A percentile compares a stretch with the other conserved stretches of the same genome.
Conservation (phyloP, 2,797 vertebrate genomes). For the Acropternis orthonyx region DNA sequence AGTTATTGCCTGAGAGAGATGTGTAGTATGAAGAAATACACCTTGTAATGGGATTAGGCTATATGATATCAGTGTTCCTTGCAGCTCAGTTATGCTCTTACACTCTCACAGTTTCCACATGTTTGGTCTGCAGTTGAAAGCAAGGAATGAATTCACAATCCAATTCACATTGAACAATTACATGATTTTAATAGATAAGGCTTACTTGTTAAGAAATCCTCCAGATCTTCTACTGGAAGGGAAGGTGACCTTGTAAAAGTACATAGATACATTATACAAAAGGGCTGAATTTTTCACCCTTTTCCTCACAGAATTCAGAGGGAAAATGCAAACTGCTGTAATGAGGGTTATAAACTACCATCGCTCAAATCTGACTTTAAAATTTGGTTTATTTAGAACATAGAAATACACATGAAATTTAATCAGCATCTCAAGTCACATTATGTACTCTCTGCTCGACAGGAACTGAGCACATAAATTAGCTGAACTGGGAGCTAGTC, state of each 20-base stretch:
- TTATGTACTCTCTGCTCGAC: constrained; percentile 65
- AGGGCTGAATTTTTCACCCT: constrained; percentile 36
- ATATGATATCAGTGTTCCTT: not conserved
- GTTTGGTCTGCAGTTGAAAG: not conserved
- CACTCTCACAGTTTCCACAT: not conserved
- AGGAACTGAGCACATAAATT: constrained; percentile 42
- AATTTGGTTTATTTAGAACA: constrained; percentile 75
- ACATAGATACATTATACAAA: not conserved
- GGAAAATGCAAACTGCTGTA: constrained; percentile 73
- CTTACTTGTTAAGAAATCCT: not conserved
- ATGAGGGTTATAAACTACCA: constrained; percentile 69
- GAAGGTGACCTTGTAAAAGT: constrained; percentile 47
- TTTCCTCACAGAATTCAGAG: constrained; percentile 68
- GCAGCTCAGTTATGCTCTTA: not conserved
- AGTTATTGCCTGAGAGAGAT: not conserved
- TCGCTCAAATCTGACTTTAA: constrained; percentile 76
- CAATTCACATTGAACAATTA: not conserved
- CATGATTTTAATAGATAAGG: not conserved
- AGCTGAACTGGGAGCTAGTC: constrained; percentile 62
- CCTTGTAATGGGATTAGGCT: not conserved
- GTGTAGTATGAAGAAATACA: not conserved
- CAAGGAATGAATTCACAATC: not conserved
- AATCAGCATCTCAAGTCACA: constrained; percentile 69
- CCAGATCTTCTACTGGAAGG: constrained; percentile 6
- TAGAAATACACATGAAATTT: constrained; percentile 71